A percentile compares a stretch with the other conserved stretches of the same genome.
These are phyloP conservation scores for Agapostemon virescens DNA, from an alignment of 2,888 invertebrate genomes.

Conservation along the genomic window DNA sequence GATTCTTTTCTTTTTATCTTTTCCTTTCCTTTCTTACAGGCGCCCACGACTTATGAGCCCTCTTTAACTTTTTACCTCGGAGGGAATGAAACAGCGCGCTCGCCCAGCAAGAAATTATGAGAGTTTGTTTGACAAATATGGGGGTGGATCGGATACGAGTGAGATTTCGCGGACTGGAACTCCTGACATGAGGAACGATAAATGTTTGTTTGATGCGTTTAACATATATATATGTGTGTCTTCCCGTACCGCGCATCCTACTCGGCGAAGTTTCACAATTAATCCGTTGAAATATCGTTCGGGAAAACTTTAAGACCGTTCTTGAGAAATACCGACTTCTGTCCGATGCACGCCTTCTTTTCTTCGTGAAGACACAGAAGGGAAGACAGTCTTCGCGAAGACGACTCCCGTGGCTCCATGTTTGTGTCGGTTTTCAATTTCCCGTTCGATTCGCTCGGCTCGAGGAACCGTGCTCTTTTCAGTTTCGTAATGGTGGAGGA, in stretches of 20 bases:
- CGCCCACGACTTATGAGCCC: conserved; percentile 1
- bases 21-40: conserved; percentile 7
- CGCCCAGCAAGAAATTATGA: conserved; percentile 45
- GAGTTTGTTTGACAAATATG: conserved; percentile 52
- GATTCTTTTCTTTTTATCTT: conserved; percentile 29
- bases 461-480: neutral
- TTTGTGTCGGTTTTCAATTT: neutral
- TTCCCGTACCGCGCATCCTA: neutral
- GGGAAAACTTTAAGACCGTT: neutral
- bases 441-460: neutral
- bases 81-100: conserved; percentile 11
- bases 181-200: neutral
- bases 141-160: conserved; percentile 18
- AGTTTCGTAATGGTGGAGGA: neutral
- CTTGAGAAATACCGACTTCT: neutral
- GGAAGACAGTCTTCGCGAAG: neutral
- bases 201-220: neutral
- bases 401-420: neutral
- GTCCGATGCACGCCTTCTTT: too few species aligned
- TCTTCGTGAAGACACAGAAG: too few species aligned
- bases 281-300: neutral
- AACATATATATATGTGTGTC: too few species aligned
- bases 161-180: neutral
- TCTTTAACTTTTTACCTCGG: conserved; percentile 5
- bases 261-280: neutral